Conservation (phyloP, 1,140 invertebrate species). For the Propsilocerus akamusi region DNA sequence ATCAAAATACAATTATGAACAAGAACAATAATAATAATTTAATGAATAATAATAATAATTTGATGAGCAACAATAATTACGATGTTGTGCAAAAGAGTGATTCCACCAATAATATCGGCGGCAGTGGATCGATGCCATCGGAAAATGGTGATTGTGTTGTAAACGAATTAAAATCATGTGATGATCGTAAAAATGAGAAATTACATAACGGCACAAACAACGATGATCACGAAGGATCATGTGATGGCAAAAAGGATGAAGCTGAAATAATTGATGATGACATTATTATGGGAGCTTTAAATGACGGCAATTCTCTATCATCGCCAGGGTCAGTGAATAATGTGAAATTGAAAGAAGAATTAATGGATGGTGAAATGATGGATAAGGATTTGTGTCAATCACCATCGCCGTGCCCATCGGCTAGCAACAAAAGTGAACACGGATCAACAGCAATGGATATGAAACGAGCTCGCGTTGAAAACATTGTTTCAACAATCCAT, state of each 20-base stretch:
- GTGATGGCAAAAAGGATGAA: not conserved
- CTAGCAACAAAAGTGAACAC: constrained; percentile 24
- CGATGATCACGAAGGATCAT: constrained; percentile 3
- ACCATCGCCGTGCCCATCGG: constrained; percentile 26
- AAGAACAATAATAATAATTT: constrained; percentile 29
- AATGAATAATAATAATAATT: constrained; percentile 10
- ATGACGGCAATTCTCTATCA: constrained; percentile 37
- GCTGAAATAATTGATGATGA: not conserved
- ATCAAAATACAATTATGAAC: constrained; percentile 30
- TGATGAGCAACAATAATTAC: constrained; percentile 4
- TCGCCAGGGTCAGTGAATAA: constrained; percentile 37
- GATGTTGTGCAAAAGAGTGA: constrained; percentile 26
- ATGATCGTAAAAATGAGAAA: not conserved
- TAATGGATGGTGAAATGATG: constrained; percentile 38
- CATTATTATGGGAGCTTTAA: not conserved
- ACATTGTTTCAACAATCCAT: constrained; percentile 82
- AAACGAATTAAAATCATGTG: constrained; percentile 2
- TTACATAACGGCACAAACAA: not conserved
- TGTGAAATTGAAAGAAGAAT: constrained; percentile 41
- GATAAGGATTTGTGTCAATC: constrained; percentile 30
- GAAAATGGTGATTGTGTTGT: constrained; percentile 5
- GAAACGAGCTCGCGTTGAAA: constrained; percentile 83
- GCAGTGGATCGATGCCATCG: constrained; percentile 23
- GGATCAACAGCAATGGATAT: constrained; percentile 40
- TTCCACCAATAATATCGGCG: constrained; percentile 13